Base-by-base conservation (phyloP, 2,113 vertebrate species). In the Nerophis ophidion region DNA sequence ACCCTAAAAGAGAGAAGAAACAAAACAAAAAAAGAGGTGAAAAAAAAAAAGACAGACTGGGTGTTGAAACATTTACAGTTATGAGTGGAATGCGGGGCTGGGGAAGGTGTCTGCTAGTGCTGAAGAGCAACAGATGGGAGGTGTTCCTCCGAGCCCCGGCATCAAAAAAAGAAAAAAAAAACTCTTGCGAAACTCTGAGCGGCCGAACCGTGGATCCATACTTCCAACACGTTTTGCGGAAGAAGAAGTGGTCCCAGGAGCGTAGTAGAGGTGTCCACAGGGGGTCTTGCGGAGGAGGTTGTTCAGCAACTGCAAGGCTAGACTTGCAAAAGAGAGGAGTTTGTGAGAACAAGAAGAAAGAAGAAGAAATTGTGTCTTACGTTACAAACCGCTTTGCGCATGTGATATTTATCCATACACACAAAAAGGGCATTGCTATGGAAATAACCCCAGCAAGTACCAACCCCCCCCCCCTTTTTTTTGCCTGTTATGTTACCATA, bases 401-500 rank as follows among this genome's bases (percentile, higher is more conserved):
- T 81, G 72, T 71, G 74, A 83, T 89, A 89, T 90, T 87, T 89
- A 88, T 87, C 77, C 69, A 72, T 81, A 89, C 81, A 86, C 85
- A 87, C 69, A 26, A 76, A 76, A 58, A 66, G 64, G 68, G 64
- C 67, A 87, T 91, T 82, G 77, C 89, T 85, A 90, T 89, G 87
- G 89, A 82, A 87, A 91, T 87, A 80, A 64, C 67, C 65, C 40
- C 65, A 79, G 67, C 70, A 73, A 80, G 84, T 87, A 87, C 82
- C 82, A 82, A 72, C 81, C 86, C 86, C 75, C 86, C 86, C 75
- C 68, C 83, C 4, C 4, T 26, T 26, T 26, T 26, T 26, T 12
- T 55, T 86, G 86, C 89, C 89, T 91, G 90, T 91, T 91, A 87
- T 91, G 90, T 90, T 90, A 62, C 87, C 59, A 90, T 86, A 71